These are phyloP conservation scores for Australoheros facetus DNA, from an alignment of 2,797 vertebrate genomes.

Conservation along the genomic window DNA sequence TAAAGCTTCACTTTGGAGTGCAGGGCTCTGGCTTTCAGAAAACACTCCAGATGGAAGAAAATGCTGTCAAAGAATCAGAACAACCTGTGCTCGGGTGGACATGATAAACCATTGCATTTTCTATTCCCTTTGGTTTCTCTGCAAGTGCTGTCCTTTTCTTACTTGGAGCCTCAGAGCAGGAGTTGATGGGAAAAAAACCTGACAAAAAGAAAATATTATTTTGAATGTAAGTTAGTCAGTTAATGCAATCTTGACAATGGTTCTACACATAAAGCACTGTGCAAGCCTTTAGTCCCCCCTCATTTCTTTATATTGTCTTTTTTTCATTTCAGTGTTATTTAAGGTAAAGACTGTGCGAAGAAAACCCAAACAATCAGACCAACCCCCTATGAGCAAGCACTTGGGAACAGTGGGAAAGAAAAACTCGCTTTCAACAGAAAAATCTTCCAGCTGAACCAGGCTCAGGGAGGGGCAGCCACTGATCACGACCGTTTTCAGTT, in stretches of 20 bases:
- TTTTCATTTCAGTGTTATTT: too few relatives aligned
- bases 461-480: too few relatives aligned
- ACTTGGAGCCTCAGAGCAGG: not conserved
- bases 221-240: not conserved
- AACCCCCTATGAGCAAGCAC: too few relatives aligned
- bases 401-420: too few relatives aligned
- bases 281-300: not conserved
- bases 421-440: too few relatives aligned
- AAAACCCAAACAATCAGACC: too few relatives aligned
- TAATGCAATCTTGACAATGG: not conserved
- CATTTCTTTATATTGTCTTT: not conserved
- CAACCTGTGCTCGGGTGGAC: not conserved
- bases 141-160: not conserved
- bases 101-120: not conserved
- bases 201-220: not conserved
- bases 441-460: too few relatives aligned
- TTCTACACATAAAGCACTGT: not conserved
- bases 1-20: not conserved
- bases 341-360: too few relatives aligned
- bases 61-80: not conserved
- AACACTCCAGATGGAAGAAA: not conserved
- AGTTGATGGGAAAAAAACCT: not conserved
- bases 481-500: not conserved
- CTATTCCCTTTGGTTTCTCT: not conserved
- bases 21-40: not conserved